Evolutionary conservation across 2,113 vertebrate species (phyloP).

Genomic region (Lipophrys pholis): DNA sequence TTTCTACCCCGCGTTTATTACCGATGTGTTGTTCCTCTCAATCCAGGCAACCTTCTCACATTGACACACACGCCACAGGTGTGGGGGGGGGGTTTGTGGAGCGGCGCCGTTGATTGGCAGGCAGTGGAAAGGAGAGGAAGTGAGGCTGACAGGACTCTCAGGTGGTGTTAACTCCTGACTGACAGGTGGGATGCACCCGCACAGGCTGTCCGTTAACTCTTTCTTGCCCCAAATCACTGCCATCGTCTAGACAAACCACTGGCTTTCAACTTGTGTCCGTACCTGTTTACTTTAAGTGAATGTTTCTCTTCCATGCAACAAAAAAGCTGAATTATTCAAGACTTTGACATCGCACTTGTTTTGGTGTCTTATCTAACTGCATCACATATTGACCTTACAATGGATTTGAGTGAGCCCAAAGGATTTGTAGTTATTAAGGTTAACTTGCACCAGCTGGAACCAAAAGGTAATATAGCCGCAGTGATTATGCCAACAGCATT

Average conservation of each 20-base stretch:
- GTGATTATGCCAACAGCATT: no score
- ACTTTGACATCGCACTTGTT: no score
- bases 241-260: no score
- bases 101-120: constrained; percentile 70
- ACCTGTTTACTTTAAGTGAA: background rate
- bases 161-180: constrained; percentile 75
- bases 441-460: no score
- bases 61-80: constrained; percentile 10
- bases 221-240: background rate
- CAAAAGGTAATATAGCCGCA: no score
- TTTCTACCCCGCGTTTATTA: background rate
- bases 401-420: background rate
- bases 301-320: background rate
- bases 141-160: constrained; percentile 76
- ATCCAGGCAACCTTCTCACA: background rate
- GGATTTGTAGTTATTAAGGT: no score
- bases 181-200: constrained; percentile 64
- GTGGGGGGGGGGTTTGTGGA: constrained; percentile 24
- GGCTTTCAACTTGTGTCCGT: no score
- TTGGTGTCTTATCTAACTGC: constrained; percentile 3
- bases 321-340: no score
- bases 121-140: constrained; percentile 74
- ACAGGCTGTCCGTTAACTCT: constrained; percentile 53
- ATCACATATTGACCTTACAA: constrained; percentile 32
- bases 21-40: background rate